Evolutionary conservation across 2,113 vertebrate genomes (phyloP).

Genomic region (Setophaga kirtlandii): DNA sequence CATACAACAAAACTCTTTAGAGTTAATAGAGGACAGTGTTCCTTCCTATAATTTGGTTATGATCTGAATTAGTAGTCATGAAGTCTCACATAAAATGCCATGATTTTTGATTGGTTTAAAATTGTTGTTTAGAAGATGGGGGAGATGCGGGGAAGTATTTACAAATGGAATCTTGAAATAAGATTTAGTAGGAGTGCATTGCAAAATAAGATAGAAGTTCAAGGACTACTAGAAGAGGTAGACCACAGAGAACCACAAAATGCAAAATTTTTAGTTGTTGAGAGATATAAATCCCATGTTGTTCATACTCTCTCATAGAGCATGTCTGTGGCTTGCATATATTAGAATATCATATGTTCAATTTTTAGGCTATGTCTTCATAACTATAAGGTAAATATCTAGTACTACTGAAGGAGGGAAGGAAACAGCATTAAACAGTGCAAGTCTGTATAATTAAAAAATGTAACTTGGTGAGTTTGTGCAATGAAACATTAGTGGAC

Average conservation of each 20-base stretch:
- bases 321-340: background rate
- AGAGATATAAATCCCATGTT: background rate
- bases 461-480: constrained; percentile 58
- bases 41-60: background rate
- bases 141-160: background rate
- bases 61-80: background rate
- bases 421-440: background rate
- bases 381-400: background rate
- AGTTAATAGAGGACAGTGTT: background rate
- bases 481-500: constrained; percentile 63
- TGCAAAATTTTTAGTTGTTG: background rate
- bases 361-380: background rate
- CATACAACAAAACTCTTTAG: background rate
- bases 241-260: background rate
- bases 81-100: background rate
- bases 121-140: background rate
- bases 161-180: background rate
- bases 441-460: constrained; percentile 67
- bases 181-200: fast-evolving
- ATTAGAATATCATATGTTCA: background rate
- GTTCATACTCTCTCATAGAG: fast-evolving
- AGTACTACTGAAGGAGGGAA: background rate
- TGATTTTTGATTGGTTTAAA: background rate
- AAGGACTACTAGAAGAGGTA: background rate
- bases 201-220: background rate